These are phyloP conservation scores for Stenurella melanura DNA, from an alignment of 2,888 invertebrate genomes.

Conservation along the genomic window DNA sequence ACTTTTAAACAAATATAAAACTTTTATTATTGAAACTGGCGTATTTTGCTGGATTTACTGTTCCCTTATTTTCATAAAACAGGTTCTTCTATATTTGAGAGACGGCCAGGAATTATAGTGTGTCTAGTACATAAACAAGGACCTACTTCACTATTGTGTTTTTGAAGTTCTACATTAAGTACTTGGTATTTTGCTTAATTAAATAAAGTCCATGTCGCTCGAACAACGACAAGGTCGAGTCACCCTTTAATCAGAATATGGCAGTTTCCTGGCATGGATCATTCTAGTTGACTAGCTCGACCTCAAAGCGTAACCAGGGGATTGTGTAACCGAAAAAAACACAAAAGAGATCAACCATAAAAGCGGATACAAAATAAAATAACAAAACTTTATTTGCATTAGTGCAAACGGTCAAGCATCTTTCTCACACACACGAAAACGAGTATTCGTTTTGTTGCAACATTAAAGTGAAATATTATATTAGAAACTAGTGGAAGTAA, in stretches of 20 bases:
- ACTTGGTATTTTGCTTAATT: background rate
- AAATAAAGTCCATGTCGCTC: background rate
- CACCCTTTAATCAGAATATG: slow-evolving; percentile 8
- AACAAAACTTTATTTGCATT: slow-evolving; percentile 13
- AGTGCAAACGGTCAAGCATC: background rate
- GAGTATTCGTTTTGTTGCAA: background rate
- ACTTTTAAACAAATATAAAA: too few species aligned
- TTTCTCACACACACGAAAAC: background rate
- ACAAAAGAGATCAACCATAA: slow-evolving; percentile 25
- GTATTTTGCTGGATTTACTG: too few species aligned
- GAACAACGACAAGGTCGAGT: background rate
- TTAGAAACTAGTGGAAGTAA: background rate
- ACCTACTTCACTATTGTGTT: too few species aligned
- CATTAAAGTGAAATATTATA: background rate
- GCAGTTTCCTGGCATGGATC: background rate
- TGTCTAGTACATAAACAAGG: too few species aligned
- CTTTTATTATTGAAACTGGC: too few species aligned
- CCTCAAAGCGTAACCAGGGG: slow-evolving; percentile 27
- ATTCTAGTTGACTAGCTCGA: slow-evolving; percentile 27
- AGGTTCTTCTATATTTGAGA: too few species aligned
- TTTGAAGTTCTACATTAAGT: background rate
- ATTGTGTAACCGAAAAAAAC: slow-evolving; percentile 23
- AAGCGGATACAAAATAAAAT: slow-evolving; percentile 19
- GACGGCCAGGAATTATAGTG: too few species aligned
- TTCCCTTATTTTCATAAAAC: too few species aligned